These are phyloP conservation scores for Sinocyclocheilus anophthalmus DNA, from an alignment of 2,113 vertebrate genomes.

Conservation along the genomic window DNA sequence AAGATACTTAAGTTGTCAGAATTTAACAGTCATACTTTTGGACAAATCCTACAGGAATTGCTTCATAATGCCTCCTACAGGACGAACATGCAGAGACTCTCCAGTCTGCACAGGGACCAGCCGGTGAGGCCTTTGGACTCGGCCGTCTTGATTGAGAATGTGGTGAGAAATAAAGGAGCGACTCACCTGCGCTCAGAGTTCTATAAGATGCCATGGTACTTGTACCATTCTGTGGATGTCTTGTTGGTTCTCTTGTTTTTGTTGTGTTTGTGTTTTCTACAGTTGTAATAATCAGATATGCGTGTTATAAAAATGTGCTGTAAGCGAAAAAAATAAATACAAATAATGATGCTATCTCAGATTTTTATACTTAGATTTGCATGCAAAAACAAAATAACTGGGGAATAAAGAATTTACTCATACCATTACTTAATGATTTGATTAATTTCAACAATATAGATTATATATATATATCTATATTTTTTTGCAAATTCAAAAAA, in stretches of 20 bases:
- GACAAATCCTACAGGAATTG: slow-evolving; percentile 57
- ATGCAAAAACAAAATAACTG: neutral
- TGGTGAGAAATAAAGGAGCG: slow-evolving; percentile 72
- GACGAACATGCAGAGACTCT: slow-evolving; percentile 67
- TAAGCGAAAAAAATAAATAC: slow-evolving; percentile 67
- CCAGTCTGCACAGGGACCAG: slow-evolving; percentile 69
- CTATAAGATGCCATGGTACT: slow-evolving; percentile 72
- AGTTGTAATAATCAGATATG: slow-evolving; percentile 51
- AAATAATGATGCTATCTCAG: slow-evolving; percentile 42
- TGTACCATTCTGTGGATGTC: slow-evolving; percentile 68
- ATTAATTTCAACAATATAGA: neutral
- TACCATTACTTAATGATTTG: neutral
- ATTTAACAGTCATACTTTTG: slow-evolving; percentile 59
- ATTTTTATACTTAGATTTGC: neutral
- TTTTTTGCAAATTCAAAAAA: no score
- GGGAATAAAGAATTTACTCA: neutral
- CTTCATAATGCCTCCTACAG: slow-evolving; percentile 61
- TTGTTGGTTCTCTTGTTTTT: slow-evolving; percentile 55
- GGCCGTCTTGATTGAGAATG: slow-evolving; percentile 70
- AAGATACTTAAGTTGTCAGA: slow-evolving; percentile 64
- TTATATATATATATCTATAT: no score
- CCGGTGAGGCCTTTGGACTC: slow-evolving; percentile 63
- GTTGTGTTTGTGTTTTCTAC: slow-evolving; percentile 36
- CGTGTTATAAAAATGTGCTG: slow-evolving; percentile 57
- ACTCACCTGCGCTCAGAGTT: slow-evolving; percentile 66